Evolutionary conservation across 2,113 vertebrate species (phyloP), one percentile per base, ranked within the genome.

Genomic region (Paramisgurnus dabryanus): DNA sequence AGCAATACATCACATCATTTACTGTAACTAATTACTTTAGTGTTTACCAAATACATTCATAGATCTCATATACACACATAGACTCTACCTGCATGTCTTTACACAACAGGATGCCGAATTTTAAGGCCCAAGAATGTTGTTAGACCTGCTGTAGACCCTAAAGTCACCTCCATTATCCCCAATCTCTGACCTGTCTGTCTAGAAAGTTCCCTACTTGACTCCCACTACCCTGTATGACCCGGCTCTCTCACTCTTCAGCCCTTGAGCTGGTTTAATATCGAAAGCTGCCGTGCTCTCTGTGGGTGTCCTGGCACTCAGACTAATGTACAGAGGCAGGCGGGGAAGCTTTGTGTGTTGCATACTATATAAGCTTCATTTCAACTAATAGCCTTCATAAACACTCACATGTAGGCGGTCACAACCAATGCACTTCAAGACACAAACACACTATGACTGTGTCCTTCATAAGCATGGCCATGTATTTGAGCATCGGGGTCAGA

Each of bases 241-340:
- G 41, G 45, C 66, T n/a, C 73, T 43, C 63, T 60, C 50, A 6
- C 34, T 53, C 67, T 76, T 67, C 71, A 67, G 69, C 73, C 74
- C 64, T 15, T 55, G 45, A 68, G 72, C 72, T 27, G 81, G 70
- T 80, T 83, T 83, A 85, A 81, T 83, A 85, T 83, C 74, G 65
- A 45, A 58, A 8, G 18, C 68, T 73, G 78, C 68, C 72, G 47
- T 76, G 27, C 65, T 78, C 73, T 73, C 84, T 57, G 81, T 45
- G 4, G 81, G 84, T 65, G 80, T 72, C 78, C 73, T 58, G 68
- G 43, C 74, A 77, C 55, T 80, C 63, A 73, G 64, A 73, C 73
- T 85, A 80, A 83, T 76, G 64, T 69, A 60, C 63, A 40, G 58
- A 80, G 80, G 78, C 80, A 76, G 66, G 66, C 55, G 63, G 47